Percentiles rank a stretch among this genome's conserved stretches.
These are phyloP conservation scores for Calameuta pallipes DNA, from an alignment of 2,888 invertebrate species.

Conservation along the genomic window DNA sequence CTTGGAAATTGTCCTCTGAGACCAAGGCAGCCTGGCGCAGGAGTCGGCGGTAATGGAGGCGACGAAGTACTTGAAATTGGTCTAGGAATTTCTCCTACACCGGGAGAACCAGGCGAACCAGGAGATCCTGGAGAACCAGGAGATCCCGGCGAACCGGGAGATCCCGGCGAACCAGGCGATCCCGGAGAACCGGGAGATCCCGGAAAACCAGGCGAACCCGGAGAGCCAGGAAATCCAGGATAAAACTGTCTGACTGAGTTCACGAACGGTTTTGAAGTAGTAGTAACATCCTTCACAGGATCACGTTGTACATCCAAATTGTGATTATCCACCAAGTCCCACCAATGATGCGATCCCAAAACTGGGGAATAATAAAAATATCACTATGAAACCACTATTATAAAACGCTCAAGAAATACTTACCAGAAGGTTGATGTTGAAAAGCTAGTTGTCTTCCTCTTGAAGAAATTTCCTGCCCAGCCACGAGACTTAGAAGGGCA, in stretches of 20 bases:
- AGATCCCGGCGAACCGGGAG: slow-evolving; percentile 2
- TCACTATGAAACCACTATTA: background rate
- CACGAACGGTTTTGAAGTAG: too few species aligned
- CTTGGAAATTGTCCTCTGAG: slow-evolving; percentile 75
- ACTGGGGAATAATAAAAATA: too few species aligned
- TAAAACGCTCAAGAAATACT: background rate
- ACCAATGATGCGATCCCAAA: slow-evolving; percentile 16
- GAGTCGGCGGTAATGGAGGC: slow-evolving; percentile 8
- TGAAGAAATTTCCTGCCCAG: background rate
- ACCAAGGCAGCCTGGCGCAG: slow-evolving; percentile 48
- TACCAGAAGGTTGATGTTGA: slow-evolving; percentile 14
- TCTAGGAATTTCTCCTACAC: slow-evolving; percentile 15
- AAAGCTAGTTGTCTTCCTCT: background rate
- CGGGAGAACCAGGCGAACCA: slow-evolving; percentile 6
- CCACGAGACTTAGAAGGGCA: slow-evolving; percentile 11
- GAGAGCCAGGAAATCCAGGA: slow-evolving; percentile 36
- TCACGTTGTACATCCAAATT: slow-evolving; percentile 40
- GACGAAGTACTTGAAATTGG: slow-evolving; percentile 9
- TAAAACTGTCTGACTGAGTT: slow-evolving; percentile 36
- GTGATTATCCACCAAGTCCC: slow-evolving; percentile 48
- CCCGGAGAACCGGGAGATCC: slow-evolving; percentile 8
- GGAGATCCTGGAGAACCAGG: slow-evolving; percentile 9
- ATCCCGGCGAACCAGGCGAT: background rate
- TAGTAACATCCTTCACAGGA: slow-evolving; percentile 28
- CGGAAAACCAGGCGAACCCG: background rate